Percentiles rank a stretch among this genome's conserved stretches.
Conservation (phyloP, 2,113 vertebrate species). For the Crotophaga sulcirostris region DNA sequence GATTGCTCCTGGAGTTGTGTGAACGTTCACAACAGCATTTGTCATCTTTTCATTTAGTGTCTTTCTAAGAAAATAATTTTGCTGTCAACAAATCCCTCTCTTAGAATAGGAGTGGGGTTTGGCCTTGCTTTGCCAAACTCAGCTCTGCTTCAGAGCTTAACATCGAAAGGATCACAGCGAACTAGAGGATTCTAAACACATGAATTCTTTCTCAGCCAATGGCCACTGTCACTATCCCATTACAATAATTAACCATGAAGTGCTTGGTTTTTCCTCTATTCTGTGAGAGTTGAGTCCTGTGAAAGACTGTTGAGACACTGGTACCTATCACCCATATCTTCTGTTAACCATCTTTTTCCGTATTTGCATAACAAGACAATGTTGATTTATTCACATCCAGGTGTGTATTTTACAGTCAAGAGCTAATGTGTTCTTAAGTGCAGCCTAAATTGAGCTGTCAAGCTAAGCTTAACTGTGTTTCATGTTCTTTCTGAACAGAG, state of each 20-base stretch:
- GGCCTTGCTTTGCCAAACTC: background rate
- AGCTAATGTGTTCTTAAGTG: background rate
- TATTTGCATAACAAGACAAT: background rate
- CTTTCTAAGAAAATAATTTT: conserved; percentile 53
- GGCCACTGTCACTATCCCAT: background rate
- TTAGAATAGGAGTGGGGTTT: background rate
- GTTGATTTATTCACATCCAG: background rate
- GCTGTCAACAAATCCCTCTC: conserved; percentile 45
- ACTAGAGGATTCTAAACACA: background rate
- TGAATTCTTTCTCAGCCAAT: background rate
- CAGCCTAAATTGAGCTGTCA: background rate
- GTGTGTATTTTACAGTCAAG: background rate
- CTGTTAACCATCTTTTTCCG: background rate
- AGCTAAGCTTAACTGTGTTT: background rate
- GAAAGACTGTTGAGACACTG: background rate
- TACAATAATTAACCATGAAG: background rate
- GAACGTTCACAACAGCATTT: conserved; percentile 46
- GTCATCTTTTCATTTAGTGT: conserved; percentile 37
- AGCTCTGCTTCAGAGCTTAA: conserved; percentile 2
- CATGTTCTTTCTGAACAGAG: background rate
- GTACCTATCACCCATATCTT: background rate
- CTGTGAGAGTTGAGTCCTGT: background rate
- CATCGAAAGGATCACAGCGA: background rate
- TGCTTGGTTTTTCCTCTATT: background rate
- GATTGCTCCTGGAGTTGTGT: conserved; percentile 34